Base-by-base conservation (phyloP, 2,888 invertebrate species). In the Tridacna crocea region DNA sequence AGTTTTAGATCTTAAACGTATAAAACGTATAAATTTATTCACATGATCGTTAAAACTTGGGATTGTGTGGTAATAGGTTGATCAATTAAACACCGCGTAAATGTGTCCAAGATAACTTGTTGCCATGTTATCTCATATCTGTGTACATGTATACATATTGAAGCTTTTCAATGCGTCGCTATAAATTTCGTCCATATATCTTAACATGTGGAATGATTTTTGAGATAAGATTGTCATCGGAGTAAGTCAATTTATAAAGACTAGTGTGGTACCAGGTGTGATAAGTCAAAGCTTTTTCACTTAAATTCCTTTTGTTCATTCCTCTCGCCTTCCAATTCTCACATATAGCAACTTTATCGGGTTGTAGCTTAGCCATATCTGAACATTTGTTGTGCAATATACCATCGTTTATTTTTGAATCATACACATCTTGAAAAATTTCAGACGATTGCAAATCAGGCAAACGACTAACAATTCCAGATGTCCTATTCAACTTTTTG, bases 361-460 rank as follows among this genome's bases (percentile, higher is more conserved):
- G 55, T 19, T 17, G 17, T 4, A 55, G 55, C 3, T 55, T 17
- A 19, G 55, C 17, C 10, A 3, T 55, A 55, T 55, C 10, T 1
- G n/a, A 55, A 55, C 55, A 55, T 36, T 60, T 60, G 17, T 60
- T 1, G 12, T 1, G n/a, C 24, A 60, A 60, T 12, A 24, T 24
- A 22, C 60, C 19, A 60, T 60, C 22, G 12, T 22, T 12, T 24
- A 60, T 15, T 11, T n/a, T n/a, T 12, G 12, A n/a, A n/a, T 60
- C 60, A 60, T 60, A 60, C 1, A 60, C 60, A 60, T 60, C 60
- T 60, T 60, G 60, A n/a, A 60, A 60, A 12, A 60, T n/a, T 60
- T 60, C 60, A 11, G 60, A 60, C 12, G 60, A 24, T 60, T 60
- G 22, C 17, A 60, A 24, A 11, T 24, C 22, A 2, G 60, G 60